A percentile compares a stretch with the other conserved stretches of the same genome.
Evolutionary conservation across 1,140 invertebrate species (phyloP).

Genomic region (Druon quercuslanigerum): DNA sequence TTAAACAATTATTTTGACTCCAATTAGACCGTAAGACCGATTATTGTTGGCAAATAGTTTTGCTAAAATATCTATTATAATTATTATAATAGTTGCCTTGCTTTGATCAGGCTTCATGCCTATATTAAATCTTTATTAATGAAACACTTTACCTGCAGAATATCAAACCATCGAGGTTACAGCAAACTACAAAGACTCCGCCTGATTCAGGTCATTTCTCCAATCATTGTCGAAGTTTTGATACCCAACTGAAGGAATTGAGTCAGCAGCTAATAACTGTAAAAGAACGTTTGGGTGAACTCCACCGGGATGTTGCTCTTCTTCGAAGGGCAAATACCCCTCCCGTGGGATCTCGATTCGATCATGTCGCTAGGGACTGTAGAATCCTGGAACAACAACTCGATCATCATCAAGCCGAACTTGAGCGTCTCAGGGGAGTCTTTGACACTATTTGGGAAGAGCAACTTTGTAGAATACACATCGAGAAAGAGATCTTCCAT

Average conservation of each 20-base stretch:
- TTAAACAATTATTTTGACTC: too few species aligned
- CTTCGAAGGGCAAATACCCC: slow-evolving; percentile 78
- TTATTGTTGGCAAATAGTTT: too few species aligned
- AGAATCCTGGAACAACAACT: slow-evolving; percentile 79
- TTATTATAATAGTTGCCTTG: slow-evolving; percentile 14
- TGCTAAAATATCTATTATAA: too few species aligned
- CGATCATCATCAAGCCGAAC: slow-evolving; percentile 79
- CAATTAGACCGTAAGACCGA: too few species aligned
- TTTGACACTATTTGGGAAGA: slow-evolving; percentile 84
- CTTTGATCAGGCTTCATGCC: slow-evolving; percentile 23
- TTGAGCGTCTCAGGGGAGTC: slow-evolving; percentile 78
- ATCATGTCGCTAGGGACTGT: slow-evolving; percentile 79
- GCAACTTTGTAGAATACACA: slow-evolving; percentile 80
- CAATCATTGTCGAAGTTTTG: slow-evolving; percentile 81
- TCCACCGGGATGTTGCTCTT: slow-evolving; percentile 79
- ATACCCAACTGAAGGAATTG: slow-evolving; percentile 80
- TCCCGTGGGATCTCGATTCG: slow-evolving; percentile 77
- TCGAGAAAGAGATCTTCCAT: slow-evolving; percentile 83
- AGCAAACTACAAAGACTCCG: slow-evolving; percentile 54
- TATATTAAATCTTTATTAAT: not conserved
- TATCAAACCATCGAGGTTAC: slow-evolving; percentile 44
- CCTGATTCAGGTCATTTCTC: slow-evolving; percentile 80
- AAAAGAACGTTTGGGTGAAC: slow-evolving; percentile 80
- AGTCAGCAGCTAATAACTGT: slow-evolving; percentile 80
- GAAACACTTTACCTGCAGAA: slow-evolving; percentile 57